Conservation (phyloP, 2,113 vertebrate species). For the Sphaerodactylus townsendi region DNA sequence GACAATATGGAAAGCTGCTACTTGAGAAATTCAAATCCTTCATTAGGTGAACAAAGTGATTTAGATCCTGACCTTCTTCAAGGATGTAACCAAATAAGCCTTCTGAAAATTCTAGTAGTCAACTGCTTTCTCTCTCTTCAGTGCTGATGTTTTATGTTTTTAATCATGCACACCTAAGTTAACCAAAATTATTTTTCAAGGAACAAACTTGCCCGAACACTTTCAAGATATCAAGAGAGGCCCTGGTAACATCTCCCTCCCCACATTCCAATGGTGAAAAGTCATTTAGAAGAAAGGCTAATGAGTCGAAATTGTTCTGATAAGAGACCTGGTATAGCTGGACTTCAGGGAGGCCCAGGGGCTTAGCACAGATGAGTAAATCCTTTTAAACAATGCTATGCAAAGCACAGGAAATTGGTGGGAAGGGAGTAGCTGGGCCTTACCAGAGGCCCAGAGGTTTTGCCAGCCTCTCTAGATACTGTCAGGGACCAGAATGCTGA, state of each 20-base stretch:
- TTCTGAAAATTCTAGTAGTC: background rate
- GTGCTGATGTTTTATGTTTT: background rate
- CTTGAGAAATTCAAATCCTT: background rate
- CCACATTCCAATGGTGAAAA: conserved; percentile 17
- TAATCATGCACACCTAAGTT: background rate
- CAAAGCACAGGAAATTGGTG: conserved; percentile 14
- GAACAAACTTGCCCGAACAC: background rate
- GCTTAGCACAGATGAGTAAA: background rate
- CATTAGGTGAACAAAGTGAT: background rate
- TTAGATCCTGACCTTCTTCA: background rate
- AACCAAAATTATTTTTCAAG: background rate
- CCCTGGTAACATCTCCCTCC: conserved; percentile 1
- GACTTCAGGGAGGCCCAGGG: conserved; percentile 4
- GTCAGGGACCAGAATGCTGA: background rate
- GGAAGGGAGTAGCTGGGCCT: background rate
- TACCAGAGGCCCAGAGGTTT: background rate
- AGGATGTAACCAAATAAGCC: background rate
- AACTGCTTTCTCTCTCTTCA: background rate
- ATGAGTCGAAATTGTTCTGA: conserved; percentile 5
- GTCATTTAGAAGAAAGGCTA: conserved; percentile 13
- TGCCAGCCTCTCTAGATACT: background rate
- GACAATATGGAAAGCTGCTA: background rate
- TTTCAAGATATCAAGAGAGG: background rate
- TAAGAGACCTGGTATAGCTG: conserved; percentile 6
- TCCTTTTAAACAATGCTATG: conserved; percentile 13